Conservation (phyloP, 64 coral and sea anemone species). For the Porites australiensis region DNA sequence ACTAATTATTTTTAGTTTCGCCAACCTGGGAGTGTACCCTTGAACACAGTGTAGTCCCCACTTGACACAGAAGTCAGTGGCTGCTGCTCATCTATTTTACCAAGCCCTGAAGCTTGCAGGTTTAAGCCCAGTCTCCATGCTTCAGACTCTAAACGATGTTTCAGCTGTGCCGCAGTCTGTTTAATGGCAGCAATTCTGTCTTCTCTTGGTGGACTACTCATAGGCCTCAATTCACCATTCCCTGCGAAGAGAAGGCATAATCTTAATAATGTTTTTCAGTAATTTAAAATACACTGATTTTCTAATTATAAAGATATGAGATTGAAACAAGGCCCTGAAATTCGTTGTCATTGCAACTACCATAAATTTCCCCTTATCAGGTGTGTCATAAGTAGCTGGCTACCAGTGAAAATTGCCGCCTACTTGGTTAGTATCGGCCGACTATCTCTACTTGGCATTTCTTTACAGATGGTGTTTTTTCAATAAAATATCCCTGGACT, state of each 20-base stretch:
- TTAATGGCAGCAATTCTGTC: constrained; percentile 90
- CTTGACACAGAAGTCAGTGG: background rate
- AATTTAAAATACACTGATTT: too few relatives aligned
- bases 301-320: too few relatives aligned
- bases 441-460: too few relatives aligned
- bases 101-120: constrained; percentile 28
- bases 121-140: constrained; percentile 87
- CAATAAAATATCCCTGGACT: too few relatives aligned
- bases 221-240: background rate
- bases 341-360: too few relatives aligned
- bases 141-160: constrained; percentile 85
- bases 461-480: too few relatives aligned
- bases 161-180: constrained; percentile 83
- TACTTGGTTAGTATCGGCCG: too few relatives aligned
- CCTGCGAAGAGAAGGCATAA: background rate
- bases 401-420: too few relatives aligned
- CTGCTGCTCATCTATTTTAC: constrained; percentile 12
- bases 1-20: background rate
- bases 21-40: constrained; percentile 51
- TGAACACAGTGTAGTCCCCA: constrained; percentile 41
- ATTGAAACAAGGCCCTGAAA: too few relatives aligned
- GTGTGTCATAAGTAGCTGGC: too few relatives aligned
- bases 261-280: too few relatives aligned
- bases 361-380: too few relatives aligned
- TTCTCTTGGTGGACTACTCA: constrained; percentile 79